Evolutionary conservation across 2,797 vertebrate genomes (phyloP).

Genomic region (Spea hammondii): DNA sequence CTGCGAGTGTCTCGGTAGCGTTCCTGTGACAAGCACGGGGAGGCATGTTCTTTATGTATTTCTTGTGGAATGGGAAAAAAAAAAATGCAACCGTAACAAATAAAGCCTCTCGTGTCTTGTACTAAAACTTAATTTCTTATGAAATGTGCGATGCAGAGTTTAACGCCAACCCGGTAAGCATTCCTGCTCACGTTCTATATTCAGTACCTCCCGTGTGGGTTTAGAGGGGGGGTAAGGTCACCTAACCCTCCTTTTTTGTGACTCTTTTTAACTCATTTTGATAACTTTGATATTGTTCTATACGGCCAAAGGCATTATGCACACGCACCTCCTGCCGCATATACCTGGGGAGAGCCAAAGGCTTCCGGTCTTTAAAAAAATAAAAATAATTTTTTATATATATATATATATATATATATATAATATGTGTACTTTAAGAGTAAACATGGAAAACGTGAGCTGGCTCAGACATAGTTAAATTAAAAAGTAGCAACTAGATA

Average conservation of each 20-base stretch:
- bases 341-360: conserved; percentile 39
- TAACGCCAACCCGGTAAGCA: neutral
- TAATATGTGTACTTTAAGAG: conserved; percentile 6
- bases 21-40: conserved; percentile 20
- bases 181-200: conserved; percentile 22
- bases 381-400: conserved; percentile 57
- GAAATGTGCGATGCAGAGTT: neutral
- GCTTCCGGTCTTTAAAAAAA: conserved; percentile 64
- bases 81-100: neutral
- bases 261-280: conserved; percentile 9
- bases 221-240: neutral
- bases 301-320: conserved; percentile 56
- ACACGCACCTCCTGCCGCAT: conserved; percentile 51
- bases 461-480: conserved; percentile 82
- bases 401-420: neutral
- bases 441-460: conserved; percentile 74
- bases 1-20: neutral
- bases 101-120: neutral
- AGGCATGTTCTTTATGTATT: neutral
- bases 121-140: neutral
- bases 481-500: conserved; percentile 68
- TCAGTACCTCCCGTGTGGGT: neutral
- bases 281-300: conserved; percentile 20
- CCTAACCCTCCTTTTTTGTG: conserved; percentile 7
- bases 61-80: neutral